A percentile compares a stretch with the other conserved stretches of the same genome.
These are phyloP conservation scores for Hyposoter didymator DNA, from an alignment of 2,888 invertebrate species.

Conservation along the genomic window DNA sequence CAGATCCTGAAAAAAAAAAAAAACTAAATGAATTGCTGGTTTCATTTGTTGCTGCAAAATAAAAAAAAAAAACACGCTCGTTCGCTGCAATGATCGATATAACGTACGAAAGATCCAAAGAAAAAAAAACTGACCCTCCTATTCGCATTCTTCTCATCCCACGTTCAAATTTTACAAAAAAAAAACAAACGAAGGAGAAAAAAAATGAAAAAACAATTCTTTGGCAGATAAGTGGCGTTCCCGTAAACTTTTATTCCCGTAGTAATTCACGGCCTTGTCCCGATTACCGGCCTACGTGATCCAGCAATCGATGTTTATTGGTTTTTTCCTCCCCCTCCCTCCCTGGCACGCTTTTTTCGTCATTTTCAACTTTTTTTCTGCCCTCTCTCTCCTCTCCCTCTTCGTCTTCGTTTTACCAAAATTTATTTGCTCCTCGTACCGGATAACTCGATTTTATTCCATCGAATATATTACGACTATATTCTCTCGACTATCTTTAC, in stretches of 20 bases:
- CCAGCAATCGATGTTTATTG: conserved; percentile 27
- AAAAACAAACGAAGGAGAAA: not conserved
- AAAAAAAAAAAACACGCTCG: conserved; percentile 6
- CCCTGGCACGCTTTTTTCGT: not conserved
- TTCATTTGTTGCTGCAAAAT: conserved; percentile 6
- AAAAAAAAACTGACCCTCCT: conserved; percentile 4
- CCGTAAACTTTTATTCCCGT: conserved; percentile 46
- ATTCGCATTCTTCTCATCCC: not conserved
- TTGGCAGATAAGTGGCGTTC: conserved; percentile 15
- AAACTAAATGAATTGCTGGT: not conserved
- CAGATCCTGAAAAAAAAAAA: not conserved
- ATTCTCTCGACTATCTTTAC: conserved; percentile 20
- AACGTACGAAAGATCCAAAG: not conserved
- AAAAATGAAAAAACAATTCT: not conserved
- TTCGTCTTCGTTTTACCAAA: not conserved
- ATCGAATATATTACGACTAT: conserved; percentile 21
- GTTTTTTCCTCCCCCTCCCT: not conserved
- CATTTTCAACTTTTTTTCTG: not conserved
- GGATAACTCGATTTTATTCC: conserved; percentile 40
- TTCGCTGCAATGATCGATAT: not conserved
- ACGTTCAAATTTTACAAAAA: not conserved
- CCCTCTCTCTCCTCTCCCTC: not conserved
- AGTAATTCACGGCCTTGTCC: conserved; percentile 61
- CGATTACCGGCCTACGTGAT: conserved; percentile 52
- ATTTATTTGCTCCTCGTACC: conserved; percentile 1